A percentile compares a stretch with the other conserved stretches of the same genome.
These are phyloP conservation scores for Lepetodrilus schrolli DNA, from an alignment of 2,888 invertebrate genomes.

Conservation along the genomic window DNA sequence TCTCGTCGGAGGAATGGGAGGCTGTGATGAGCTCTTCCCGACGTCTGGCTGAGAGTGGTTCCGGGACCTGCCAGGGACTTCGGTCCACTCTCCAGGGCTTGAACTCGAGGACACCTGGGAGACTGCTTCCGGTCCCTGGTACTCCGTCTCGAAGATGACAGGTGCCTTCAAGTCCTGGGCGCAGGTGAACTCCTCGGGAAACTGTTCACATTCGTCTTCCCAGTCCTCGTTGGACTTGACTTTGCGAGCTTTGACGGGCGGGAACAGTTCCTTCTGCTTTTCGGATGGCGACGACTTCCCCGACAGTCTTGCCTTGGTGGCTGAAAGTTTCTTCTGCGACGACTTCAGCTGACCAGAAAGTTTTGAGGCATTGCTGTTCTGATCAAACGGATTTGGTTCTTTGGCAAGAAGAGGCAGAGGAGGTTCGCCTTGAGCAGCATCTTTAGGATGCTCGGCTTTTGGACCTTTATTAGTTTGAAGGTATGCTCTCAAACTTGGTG, in stretches of 20 bases:
- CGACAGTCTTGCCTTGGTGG: neutral
- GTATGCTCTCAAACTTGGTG: neutral
- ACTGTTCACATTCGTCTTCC: slow-evolving; percentile 45
- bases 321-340: neutral
- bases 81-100: neutral
- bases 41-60: neutral
- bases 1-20: no score
- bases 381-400: neutral
- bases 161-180: slow-evolving; percentile 15
- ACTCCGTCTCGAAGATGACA: neutral
- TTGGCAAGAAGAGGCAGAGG: neutral
- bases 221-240: slow-evolving; percentile 38
- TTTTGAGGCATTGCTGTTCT: no score
- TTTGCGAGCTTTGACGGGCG: neutral
- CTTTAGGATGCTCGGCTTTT: no score
- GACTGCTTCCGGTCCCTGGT: no score
- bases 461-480: neutral
- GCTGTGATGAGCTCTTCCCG: no score
- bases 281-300: neutral
- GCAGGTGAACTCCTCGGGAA: slow-evolving; percentile 34
- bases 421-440: neutral
- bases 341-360: neutral
- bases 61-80: neutral
- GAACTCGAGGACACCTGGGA: neutral
- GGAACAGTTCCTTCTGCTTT: neutral